Conservation (phyloP, 2,113 vertebrate species). For the Lycaon pictus region DNA sequence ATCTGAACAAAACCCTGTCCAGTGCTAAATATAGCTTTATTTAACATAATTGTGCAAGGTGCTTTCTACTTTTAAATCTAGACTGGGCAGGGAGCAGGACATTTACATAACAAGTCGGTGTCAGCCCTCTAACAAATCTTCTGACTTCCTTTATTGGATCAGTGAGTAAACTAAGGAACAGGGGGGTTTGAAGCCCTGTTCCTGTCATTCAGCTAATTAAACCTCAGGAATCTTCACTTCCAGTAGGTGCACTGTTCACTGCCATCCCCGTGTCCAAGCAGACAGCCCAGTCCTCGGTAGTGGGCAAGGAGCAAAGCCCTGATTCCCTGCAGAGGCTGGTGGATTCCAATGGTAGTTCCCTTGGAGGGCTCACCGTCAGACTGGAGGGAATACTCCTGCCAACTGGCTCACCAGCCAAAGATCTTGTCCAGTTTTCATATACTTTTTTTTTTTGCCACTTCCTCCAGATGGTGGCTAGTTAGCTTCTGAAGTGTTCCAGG, state of each 20-base stretch:
- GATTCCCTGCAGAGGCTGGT: background rate
- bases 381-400: background rate
- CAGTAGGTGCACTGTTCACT: too few species aligned
- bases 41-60: background rate
- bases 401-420: background rate
- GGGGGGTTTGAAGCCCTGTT: background rate
- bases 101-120: background rate
- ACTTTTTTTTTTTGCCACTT: background rate
- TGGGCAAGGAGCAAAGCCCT: background rate
- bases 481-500: background rate
- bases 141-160: background rate
- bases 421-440: background rate
- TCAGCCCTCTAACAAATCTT: background rate
- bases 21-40: slow-evolving; percentile 1
- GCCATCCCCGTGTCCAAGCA: background rate
- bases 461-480: background rate
- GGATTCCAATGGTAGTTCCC: background rate
- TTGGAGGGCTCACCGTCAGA: background rate
- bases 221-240: background rate
- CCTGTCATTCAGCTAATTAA: background rate
- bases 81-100: background rate
- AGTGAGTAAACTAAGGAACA: background rate
- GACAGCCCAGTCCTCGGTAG: background rate
- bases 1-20: slow-evolving; percentile 31
- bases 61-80: slow-evolving; percentile 5